These are phyloP conservation scores for Phaedon cochleariae DNA, from an alignment of 2,888 invertebrate genomes.

Conservation along the genomic window DNA sequence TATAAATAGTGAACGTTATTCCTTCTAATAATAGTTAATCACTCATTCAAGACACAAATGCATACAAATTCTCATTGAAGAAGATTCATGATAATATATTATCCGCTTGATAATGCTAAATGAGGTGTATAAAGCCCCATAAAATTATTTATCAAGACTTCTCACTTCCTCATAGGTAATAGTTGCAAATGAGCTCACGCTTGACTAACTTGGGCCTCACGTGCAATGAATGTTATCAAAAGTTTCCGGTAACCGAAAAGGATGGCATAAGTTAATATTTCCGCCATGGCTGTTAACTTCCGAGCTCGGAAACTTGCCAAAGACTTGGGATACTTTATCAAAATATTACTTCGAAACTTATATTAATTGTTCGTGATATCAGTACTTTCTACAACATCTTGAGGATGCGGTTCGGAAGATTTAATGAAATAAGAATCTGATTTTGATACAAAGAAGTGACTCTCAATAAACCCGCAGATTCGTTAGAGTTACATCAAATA, in stretches of 20 bases:
- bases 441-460: neutral
- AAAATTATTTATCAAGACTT: slow-evolving; percentile 9
- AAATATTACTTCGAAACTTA: slow-evolving; percentile 57
- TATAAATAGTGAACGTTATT: neutral
- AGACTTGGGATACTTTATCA: slow-evolving; percentile 54
- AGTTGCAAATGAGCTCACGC: slow-evolving; percentile 19
- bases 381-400: slow-evolving; percentile 47
- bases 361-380: slow-evolving; percentile 56
- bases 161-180: slow-evolving; percentile 15
- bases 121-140: slow-evolving; percentile 12
- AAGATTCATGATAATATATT: slow-evolving; percentile 5
- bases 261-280: slow-evolving; percentile 57
- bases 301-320: slow-evolving; percentile 50
- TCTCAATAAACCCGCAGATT: too few species aligned
- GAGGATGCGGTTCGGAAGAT: slow-evolving; percentile 44
- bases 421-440: slow-evolving; percentile 17
- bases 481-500: too few species aligned
- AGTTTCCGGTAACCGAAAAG: slow-evolving; percentile 56
- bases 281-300: slow-evolving; percentile 55
- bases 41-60: neutral
- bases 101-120: slow-evolving; percentile 9
- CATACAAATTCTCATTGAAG: neutral
- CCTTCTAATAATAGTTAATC: too few species aligned
- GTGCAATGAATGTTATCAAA: slow-evolving; percentile 48
- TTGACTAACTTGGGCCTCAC: slow-evolving; percentile 23